Conservation (phyloP, 37 sponge, comb jelly and placozoan species). For the Hexactinellida sp. region DNA sequence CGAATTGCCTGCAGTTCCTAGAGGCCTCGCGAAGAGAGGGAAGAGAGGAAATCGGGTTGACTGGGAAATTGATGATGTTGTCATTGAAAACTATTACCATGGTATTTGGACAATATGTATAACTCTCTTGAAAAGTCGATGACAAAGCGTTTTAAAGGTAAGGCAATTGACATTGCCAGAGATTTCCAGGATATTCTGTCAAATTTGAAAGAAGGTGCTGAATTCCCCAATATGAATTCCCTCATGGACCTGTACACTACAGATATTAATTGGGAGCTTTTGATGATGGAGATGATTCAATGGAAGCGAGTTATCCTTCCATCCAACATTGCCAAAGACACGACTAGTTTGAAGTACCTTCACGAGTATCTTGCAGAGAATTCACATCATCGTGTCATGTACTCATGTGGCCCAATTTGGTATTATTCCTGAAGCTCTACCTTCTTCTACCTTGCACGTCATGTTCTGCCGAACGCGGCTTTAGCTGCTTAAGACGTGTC, state of each 20-base stretch:
- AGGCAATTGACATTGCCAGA: background rate
- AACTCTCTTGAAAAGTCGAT: background rate
- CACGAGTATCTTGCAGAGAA: background rate
- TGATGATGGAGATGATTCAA: background rate
- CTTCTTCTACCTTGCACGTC: too few relatives aligned
- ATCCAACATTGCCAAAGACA: background rate
- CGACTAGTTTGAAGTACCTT: too few relatives aligned
- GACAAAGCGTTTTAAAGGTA: background rate
- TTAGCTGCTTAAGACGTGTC: too few relatives aligned
- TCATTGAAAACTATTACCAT: too few relatives aligned
- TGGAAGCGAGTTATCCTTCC: background rate
- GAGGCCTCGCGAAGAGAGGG: background rate
- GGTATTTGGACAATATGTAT: too few relatives aligned
- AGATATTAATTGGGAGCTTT: background rate
- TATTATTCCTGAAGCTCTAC: too few relatives aligned
- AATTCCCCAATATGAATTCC: background rate
- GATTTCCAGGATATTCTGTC: background rate
- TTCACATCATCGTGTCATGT: background rate
- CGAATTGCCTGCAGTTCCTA: too few relatives aligned
- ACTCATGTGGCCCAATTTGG: background rate
- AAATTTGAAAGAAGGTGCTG: background rate
- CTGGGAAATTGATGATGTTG: background rate
- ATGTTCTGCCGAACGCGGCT: too few relatives aligned
- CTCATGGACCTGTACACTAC: background rate
- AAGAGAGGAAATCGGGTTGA: background rate